Percentiles rank a stretch among this genome's conserved stretches.
Evolutionary conservation across 23 tunicate genomes (phyloP).

Genomic region (Styela plicata): DNA sequence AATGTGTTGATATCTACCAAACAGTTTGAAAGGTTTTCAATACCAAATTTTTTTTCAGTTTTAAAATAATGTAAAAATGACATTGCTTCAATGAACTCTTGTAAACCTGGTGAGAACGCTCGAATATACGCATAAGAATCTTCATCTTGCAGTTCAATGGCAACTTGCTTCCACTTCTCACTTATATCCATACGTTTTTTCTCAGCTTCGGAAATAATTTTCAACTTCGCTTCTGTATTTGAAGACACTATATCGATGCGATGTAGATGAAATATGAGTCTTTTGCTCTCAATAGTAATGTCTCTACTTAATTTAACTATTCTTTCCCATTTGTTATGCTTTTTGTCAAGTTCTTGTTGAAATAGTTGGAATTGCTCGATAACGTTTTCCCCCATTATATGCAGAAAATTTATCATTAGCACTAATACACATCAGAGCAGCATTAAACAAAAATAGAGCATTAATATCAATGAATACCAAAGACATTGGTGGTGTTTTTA

Average conservation of each 20-base stretch:
- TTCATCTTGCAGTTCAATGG: conserved; percentile 15
- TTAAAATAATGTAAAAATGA: conserved; percentile 34
- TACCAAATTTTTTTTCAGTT: background rate
- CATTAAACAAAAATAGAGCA: no score
- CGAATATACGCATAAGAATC: conserved; percentile 36
- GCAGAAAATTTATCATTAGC: no score
- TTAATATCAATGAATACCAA: no score
- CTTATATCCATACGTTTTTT: background rate
- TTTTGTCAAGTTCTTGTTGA: conserved; percentile 43
- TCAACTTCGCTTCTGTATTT: background rate
- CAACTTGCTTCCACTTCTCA: conserved; percentile 37
- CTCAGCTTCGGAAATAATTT: conserved; percentile 6
- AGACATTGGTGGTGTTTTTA: no score
- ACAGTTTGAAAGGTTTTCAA: background rate
- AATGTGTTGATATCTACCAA: background rate
- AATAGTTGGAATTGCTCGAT: conserved; percentile 11
- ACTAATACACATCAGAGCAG: no score
- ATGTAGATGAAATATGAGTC: conserved; percentile 41
- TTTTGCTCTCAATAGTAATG: conserved; percentile 52
- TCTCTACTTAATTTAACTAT: conserved; percentile 46
- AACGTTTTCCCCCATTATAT: no score
- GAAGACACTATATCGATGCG: conserved; percentile 2
- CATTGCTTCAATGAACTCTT: conserved; percentile 53
- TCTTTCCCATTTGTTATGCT: conserved; percentile 37
- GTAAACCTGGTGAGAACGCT: conserved; percentile 52